phyloP scores from a whole-genome alignment of 2,888 invertebrate genomes.

The Tetheella fluctuosa region DNA sequence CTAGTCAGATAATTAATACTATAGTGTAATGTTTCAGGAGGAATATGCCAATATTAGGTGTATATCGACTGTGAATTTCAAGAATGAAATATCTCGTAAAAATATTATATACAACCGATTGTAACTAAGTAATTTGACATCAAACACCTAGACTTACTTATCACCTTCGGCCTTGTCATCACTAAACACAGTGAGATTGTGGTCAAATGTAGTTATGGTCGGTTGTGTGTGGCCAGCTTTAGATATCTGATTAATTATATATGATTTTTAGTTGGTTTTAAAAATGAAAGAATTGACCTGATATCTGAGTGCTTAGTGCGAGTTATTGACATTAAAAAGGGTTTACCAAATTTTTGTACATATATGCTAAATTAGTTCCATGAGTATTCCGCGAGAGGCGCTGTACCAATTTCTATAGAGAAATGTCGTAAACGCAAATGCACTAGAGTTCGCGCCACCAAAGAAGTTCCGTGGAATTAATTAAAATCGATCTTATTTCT shows the following conservation, averaged over 20 bases:
- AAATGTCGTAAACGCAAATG: no score
- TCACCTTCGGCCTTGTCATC: not conserved
- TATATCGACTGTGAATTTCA: slow-evolving; percentile 9
- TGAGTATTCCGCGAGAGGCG: no score
- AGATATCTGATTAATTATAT: not conserved
- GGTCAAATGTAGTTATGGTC: slow-evolving; percentile 28
- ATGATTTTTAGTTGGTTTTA: no score
- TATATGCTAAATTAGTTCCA: no score
- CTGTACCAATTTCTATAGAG: no score
- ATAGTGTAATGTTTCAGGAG: slow-evolving; percentile 43
- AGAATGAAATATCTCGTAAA: not conserved
- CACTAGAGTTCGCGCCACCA: no score
- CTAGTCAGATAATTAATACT: slow-evolving; percentile 56
- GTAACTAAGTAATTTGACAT: not conserved
- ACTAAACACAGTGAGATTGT: not conserved
- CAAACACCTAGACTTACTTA: not conserved
- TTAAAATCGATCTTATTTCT: no score
- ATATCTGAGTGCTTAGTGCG: no score
- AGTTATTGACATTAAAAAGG: no score
- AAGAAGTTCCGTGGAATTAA: no score
- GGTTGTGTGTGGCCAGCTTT: slow-evolving; percentile 23
- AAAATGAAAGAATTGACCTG: no score
- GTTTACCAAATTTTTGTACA: no score
- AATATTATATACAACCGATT: not conserved
- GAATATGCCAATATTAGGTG: slow-evolving; percentile 42